Evolutionary conservation across 2,797 vertebrate species (phyloP).

Genomic region (Benthosema pterotum): DNA sequence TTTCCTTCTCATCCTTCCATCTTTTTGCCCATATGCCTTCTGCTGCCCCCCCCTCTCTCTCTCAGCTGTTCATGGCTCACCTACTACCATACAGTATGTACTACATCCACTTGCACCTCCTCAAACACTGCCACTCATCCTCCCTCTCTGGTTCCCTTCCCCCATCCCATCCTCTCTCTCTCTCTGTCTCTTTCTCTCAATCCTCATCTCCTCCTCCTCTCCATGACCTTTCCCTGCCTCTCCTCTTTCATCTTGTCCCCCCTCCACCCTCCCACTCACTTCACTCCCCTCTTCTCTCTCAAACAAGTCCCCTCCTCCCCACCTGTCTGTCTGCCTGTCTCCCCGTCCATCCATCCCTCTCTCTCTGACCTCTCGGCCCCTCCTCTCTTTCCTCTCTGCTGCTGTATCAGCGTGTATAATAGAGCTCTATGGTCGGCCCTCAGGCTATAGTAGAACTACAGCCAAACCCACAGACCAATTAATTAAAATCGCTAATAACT

Average conservation of each 20-base stretch:
- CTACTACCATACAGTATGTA: no score
- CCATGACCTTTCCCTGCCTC: not conserved
- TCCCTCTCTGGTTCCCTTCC: not conserved
- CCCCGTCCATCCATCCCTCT: not conserved
- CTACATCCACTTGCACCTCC: not conserved
- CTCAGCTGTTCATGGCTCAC: not conserved
- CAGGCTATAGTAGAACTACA: slow-evolving; percentile 11
- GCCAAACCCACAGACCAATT: slow-evolving; percentile 28
- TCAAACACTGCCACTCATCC: no score
- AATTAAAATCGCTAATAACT: slow-evolving; percentile 46
- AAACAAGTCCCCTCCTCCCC: not conserved
- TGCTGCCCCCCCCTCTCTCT: not conserved
- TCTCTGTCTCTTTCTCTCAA: not conserved
- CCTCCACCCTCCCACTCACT: not conserved
- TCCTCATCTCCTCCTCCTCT: not conserved
- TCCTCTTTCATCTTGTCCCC: not conserved
- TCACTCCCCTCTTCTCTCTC: not conserved
- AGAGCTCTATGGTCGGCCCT: slow-evolving; percentile 6
- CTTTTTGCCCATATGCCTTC: not conserved
- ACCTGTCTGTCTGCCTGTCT: not conserved
- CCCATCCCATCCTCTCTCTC: not conserved
- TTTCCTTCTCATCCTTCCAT: not conserved
- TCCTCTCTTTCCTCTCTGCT: not conserved
- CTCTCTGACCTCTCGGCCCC: not conserved
- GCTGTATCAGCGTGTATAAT: not conserved